phyloP scores from a whole-genome alignment of 2,888 invertebrate species.

The Lithophane leautieri region DNA sequence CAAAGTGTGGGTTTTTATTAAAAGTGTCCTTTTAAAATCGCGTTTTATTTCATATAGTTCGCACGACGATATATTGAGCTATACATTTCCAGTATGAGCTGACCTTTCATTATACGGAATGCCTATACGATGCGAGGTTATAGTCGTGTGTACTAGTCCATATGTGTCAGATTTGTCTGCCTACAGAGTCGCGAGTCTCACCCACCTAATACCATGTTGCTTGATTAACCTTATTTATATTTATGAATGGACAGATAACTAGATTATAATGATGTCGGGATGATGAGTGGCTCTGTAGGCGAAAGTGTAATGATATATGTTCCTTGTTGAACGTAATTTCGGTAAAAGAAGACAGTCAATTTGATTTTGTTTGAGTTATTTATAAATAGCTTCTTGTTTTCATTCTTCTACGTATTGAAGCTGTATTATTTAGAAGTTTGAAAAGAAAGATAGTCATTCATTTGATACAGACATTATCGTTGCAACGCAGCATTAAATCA shows the following conservation, averaged over 20 bases:
- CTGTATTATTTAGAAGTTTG: background rate
- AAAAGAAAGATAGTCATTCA: background rate
- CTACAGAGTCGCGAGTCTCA: conserved; percentile 83
- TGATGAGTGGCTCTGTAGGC: conserved; percentile 82
- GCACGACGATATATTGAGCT: background rate
- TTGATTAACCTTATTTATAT: conserved; percentile 85
- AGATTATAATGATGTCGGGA: conserved; percentile 66
- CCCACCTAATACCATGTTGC: conserved; percentile 84
- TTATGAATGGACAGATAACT: conserved; percentile 65
- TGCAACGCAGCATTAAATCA: background rate
- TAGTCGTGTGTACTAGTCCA: conserved; percentile 30
- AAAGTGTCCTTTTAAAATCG: conserved; percentile 76
- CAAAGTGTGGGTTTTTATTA: conserved; percentile 86
- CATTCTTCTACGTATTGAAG: background rate
- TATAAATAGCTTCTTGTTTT: background rate
- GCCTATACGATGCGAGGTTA: conserved; percentile 2
- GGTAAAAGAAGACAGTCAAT: background rate
- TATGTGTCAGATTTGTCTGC: conserved; percentile 66
- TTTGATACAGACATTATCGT: background rate
- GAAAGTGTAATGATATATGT: conserved; percentile 57
- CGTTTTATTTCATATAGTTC: conserved; percentile 82
- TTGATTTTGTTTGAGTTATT: conserved; percentile 1
- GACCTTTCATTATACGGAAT: conserved; percentile 1
- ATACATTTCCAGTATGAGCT: background rate
- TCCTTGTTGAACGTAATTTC: conserved; percentile 32